Evolutionary conservation across 2,797 vertebrate species (phyloP).

Genomic region (Petrocephalus schoutedeni): DNA sequence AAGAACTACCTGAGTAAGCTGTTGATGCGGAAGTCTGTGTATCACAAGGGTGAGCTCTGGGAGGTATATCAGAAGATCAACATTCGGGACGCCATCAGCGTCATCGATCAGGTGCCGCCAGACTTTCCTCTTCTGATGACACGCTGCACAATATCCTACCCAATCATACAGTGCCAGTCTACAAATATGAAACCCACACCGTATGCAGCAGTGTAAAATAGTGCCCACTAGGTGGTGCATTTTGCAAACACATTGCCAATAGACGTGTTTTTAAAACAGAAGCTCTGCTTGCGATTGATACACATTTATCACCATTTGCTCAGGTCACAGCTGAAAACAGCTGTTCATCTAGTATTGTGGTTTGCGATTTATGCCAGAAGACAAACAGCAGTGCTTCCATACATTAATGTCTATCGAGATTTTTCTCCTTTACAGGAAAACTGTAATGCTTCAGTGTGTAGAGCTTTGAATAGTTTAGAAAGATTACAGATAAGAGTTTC

Average conservation of each 20-base stretch:
- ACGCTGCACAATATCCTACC: not conserved
- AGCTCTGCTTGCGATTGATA: not conserved
- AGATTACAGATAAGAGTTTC: not conserved
- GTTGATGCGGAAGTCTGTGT: conserved; percentile 86
- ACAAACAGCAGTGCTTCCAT: not conserved
- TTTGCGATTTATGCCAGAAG: not conserved
- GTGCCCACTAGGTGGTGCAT: conserved; percentile 34
- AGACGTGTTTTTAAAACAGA: conserved; percentile 15
- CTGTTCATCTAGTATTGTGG: not conserved
- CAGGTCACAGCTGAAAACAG: not conserved
- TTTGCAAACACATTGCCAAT: conserved; percentile 24
- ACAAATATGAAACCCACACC: not conserved
- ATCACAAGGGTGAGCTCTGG: conserved; percentile 89
- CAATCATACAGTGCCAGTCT: not conserved
- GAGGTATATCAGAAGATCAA: conserved; percentile 97
- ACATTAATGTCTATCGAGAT: not conserved
- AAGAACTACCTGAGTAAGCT: conserved; percentile 93
- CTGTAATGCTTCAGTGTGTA: not conserved
- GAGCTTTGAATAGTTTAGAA: not conserved
- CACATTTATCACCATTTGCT: not conserved
- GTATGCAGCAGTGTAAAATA: not conserved
- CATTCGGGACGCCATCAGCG: conserved; percentile 89
- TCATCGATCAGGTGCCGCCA: conserved; percentile 81
- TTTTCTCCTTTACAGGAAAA: not conserved
- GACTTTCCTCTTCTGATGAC: not conserved